A percentile compares a stretch with the other conserved stretches of the same genome.
These are phyloP conservation scores for Haliclona indistincta DNA, from an alignment of 37 sponge, comb jelly and placozoan genomes.

Conservation along the genomic window DNA sequence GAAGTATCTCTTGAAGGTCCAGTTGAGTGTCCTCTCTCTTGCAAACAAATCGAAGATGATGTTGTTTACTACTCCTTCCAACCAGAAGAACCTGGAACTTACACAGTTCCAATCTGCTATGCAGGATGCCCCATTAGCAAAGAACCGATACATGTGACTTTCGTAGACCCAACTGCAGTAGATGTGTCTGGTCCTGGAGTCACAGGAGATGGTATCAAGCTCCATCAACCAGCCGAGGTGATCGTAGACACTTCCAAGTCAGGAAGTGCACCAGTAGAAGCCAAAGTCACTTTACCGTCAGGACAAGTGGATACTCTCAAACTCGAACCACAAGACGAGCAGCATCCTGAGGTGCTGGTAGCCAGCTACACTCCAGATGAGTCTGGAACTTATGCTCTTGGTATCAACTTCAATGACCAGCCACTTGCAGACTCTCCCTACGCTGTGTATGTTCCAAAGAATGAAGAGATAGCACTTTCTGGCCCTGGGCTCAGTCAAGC, in stretches of 20 bases:
- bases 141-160: conserved; percentile 64
- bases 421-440: conserved; percentile 63
- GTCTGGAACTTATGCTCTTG: conserved; percentile 50
- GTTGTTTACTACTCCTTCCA: conserved; percentile 12
- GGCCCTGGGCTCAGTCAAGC: conserved; percentile 49
- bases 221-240: conserved; percentile 31
- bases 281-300: conserved; percentile 28
- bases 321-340: not conserved
- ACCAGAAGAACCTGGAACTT: conserved; percentile 43
- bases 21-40: conserved; percentile 1
- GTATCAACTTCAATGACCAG: conserved; percentile 53
- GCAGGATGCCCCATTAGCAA: conserved; percentile 50
- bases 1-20: conserved; percentile 49
- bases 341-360: too few species aligned
- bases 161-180: conserved; percentile 58
- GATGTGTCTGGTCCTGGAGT: conserved; percentile 70
- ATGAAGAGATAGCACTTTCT: conserved; percentile 1
- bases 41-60: conserved; percentile 41
- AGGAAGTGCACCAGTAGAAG: conserved; percentile 48
- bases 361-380: conserved; percentile 51
- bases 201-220: conserved; percentile 52
- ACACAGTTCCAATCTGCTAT: conserved; percentile 34
- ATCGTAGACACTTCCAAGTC: conserved; percentile 58
- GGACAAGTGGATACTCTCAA: conserved; percentile 28
- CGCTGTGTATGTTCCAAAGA: conserved; percentile 22